A percentile compares a stretch with the other conserved stretches of the same genome.
Conservation (phyloP, 2,113 vertebrate species). For the Donacobius atricapilla region DNA sequence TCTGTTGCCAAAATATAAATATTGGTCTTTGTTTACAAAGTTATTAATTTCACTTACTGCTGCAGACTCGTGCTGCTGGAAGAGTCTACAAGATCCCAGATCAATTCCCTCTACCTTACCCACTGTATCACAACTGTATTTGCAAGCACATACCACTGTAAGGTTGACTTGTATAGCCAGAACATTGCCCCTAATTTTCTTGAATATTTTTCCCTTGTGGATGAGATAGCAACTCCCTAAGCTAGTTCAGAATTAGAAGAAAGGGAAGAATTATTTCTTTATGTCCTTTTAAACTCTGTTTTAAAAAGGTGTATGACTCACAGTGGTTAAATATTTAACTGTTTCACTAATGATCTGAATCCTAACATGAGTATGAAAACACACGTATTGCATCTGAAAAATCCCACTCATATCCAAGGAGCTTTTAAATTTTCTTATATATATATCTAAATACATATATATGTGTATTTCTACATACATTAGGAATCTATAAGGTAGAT, state of each 20-base stretch:
- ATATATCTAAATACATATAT: background rate
- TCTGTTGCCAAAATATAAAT: background rate
- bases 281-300: background rate
- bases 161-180: background rate
- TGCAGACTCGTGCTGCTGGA: background rate
- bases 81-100: background rate
- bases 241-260: background rate
- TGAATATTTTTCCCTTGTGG: accelerated
- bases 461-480: no score
- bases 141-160: background rate
- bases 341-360: background rate
- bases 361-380: background rate
- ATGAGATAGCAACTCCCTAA: background rate
- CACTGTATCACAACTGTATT: background rate
- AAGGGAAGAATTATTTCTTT: background rate
- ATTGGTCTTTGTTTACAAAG: background rate
- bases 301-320: background rate
- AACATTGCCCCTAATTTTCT: background rate
- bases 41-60: background rate
- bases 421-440: background rate
- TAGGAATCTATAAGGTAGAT: background rate
- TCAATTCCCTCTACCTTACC: background rate
- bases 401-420: background rate
- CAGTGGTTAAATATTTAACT: slow-evolving; percentile 15
- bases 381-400: background rate